Conservation (phyloP, 2,797 vertebrate species). For the Hylomyscus alleni region DNA sequence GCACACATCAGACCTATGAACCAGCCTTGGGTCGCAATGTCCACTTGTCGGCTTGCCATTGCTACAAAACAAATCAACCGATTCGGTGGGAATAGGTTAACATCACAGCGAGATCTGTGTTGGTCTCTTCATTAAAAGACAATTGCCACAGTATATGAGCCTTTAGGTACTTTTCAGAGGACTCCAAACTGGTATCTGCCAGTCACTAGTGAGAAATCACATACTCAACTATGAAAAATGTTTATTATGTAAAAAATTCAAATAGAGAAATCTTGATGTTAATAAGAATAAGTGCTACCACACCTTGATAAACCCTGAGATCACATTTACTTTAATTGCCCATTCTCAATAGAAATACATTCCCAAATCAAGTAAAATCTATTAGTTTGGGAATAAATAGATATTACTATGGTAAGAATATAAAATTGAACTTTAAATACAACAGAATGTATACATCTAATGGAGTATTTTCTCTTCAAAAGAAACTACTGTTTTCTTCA, state of each 20-base stretch:
- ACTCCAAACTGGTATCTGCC: conserved; percentile 10
- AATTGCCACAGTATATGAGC: not conserved
- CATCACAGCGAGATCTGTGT: not conserved
- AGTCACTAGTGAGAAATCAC: conserved; percentile 7
- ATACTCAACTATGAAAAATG: not conserved
- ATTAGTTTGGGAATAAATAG: conserved; percentile 18
- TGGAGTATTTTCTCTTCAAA: conserved; percentile 77
- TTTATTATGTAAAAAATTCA: conserved; percentile 47
- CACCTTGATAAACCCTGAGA: not conserved
- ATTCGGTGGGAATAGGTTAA: conserved; percentile 33
- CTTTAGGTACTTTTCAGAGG: conserved; percentile 26
- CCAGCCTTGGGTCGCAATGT: conserved; percentile 99
- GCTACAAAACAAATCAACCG: conserved; percentile 89
- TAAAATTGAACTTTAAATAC: conserved; percentile 61
- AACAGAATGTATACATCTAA: conserved; percentile 75
- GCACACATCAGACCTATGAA: conserved; percentile 99
- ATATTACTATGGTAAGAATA: conserved; percentile 30
- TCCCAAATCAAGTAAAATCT: conserved; percentile 48
- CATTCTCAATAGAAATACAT: conserved; percentile 37
- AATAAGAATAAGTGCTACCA: conserved; percentile 28
- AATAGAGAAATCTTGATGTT: conserved; percentile 48
- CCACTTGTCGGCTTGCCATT: conserved; percentile 97
- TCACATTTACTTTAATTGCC: conserved; percentile 34
- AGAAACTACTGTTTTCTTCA: conserved; percentile 35
- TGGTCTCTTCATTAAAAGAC: not conserved